Evolutionary conservation across 1,140 invertebrate species (phyloP), one percentile per base, ranked within the genome.

Genomic region (Solenopsis invicta): DNA sequence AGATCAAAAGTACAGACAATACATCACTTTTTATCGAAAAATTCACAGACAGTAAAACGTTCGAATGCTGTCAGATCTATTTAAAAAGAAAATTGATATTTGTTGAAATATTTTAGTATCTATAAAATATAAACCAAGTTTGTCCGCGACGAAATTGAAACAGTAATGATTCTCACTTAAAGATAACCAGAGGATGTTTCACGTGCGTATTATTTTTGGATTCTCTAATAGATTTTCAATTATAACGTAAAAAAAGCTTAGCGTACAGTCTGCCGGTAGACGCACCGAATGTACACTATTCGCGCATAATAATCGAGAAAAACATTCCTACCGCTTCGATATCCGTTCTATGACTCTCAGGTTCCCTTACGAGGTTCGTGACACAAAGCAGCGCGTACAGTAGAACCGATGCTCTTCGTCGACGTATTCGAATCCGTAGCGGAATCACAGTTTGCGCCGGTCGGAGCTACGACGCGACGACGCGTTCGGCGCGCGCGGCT

Each of bases 401-500:
- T 29, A 61, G 29, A 85, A 50, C n/a, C 13, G 45, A 54, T 5
- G 21, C 50, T 80, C 41, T 8, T 34, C 37, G 75, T 50, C 62
- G 50, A 52, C 77, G 59, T 61, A 29, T n/a, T 71, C 66, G 37
- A 50, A 67, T 24, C 81, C 72, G 54, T 59, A 48, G 41, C 71
- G 64, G 69, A 88, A 92, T 91, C 88, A 92, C 89, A 90, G 89
- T 84, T 87, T 48, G 80, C 29, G 2, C 61, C 69, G 48, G 45
- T 71, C 69, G 76, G 80, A 29, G 29, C 29, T n/a, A n/a, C n/a
- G n/a, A n/a, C n/a, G n/a, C n/a, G n/a, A n/a, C n/a, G n/a, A n/a
- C n/a, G n/a, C n/a, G n/a, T n/a, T n/a, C n/a, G n/a, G n/a, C n/a
- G n/a, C n/a, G n/a, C n/a, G n/a, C n/a, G n/a, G n/a, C n/a, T n/a